Conservation (phyloP, 2,113 vertebrate genomes). For the Ceyx melanurus region DNA sequence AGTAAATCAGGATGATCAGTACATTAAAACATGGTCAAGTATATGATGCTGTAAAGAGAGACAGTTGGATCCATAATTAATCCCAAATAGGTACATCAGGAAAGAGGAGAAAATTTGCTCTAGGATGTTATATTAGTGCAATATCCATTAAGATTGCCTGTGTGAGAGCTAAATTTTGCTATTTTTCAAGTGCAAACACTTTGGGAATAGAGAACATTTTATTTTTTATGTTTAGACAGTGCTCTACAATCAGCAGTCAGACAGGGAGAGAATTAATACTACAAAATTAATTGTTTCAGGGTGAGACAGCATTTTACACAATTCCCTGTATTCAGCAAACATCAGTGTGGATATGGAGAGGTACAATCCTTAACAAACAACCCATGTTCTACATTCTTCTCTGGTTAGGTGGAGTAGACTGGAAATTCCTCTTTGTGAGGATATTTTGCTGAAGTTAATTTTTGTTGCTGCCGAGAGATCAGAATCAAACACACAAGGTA, state of each 20-base stretch:
- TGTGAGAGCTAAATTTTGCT: background rate
- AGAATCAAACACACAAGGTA: background rate
- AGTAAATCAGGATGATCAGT: background rate
- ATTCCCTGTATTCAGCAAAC: background rate
- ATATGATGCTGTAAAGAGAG: background rate
- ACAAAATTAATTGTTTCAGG: background rate
- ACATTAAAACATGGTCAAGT: background rate
- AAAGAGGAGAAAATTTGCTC: background rate
- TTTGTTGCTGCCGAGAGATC: background rate
- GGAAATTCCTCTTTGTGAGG: background rate
- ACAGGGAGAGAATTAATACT: background rate
- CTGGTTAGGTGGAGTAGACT: background rate
- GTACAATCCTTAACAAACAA: background rate
- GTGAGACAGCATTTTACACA: background rate
- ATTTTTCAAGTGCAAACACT: background rate
- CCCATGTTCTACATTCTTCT: background rate
- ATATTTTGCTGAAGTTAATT: background rate
- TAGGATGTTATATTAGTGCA: background rate
- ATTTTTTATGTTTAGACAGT: background rate
- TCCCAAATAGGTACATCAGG: background rate
- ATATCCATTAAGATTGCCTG: background rate
- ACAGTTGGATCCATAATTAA: background rate
- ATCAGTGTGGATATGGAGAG: background rate
- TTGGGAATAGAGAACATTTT: background rate
- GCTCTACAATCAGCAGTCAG: background rate